Evolutionary conservation across 2,888 invertebrate species (phyloP).

Genomic region (Dolichopus griseipennis): DNA sequence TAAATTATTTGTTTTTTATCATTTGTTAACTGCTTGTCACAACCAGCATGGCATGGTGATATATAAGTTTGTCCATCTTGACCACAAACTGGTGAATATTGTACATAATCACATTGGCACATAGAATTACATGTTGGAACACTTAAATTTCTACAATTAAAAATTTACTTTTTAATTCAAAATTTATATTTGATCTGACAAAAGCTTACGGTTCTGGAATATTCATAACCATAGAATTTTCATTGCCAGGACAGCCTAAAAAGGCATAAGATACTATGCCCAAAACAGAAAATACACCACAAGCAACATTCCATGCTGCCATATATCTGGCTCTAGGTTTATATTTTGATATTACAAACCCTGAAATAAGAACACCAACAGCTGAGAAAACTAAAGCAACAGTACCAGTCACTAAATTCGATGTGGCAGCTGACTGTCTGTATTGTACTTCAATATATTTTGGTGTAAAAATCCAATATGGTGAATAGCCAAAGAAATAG

Average conservation of each 20-base stretch:
- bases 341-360: constrained; percentile 55
- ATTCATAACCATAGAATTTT: constrained; percentile 43
- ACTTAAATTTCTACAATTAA: constrained; percentile 17
- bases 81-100: constrained; percentile 65
- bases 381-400: constrained; percentile 62
- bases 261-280: constrained; percentile 58
- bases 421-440: constrained; percentile 62
- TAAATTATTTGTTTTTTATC: constrained; percentile 44
- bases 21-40: constrained; percentile 43
- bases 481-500: constrained; percentile 62
- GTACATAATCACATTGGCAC: constrained; percentile 61
- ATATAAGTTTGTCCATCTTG: constrained; percentile 59
- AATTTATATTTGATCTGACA: constrained; percentile 1
- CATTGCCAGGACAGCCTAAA: constrained; percentile 56
- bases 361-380: constrained; percentile 58
- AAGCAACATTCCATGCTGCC: constrained; percentile 60
- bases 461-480: constrained; percentile 72
- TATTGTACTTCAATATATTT: constrained; percentile 79
- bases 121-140: constrained; percentile 50
- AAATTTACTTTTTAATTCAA: not conserved
- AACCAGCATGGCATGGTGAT: constrained; percentile 74
- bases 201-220: constrained; percentile 33
- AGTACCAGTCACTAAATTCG: constrained; percentile 65
- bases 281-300: constrained; percentile 53
- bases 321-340: constrained; percentile 57